Conservation (phyloP, 2,113 vertebrate genomes). For the Procapra przewalskii region DNA sequence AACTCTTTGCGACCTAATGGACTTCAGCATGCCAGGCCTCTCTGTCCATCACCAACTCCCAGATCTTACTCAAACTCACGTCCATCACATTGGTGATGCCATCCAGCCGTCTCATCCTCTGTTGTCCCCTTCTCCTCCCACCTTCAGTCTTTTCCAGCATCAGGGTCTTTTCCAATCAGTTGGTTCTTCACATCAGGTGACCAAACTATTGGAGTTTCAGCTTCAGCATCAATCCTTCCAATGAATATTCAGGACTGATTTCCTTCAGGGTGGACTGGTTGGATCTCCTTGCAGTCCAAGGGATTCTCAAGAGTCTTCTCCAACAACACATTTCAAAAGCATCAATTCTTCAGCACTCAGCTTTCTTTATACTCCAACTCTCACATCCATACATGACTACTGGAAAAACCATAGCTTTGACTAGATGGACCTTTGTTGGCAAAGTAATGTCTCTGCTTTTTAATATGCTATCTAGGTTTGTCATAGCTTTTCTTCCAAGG, state of each 20-base stretch:
- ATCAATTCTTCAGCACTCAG: fast-evolving
- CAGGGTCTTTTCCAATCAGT: not conserved
- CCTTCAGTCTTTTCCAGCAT: not conserved
- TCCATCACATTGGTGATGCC: fast-evolving
- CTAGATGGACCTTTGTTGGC: not conserved
- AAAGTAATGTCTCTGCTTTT: not conserved
- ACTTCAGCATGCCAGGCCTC: not conserved
- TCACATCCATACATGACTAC: not conserved
- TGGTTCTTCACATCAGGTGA: fast-evolving
- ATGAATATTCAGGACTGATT: not conserved
- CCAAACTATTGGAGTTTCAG: not conserved
- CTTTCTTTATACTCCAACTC: not conserved
- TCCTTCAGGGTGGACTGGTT: not conserved
- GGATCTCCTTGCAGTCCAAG: not conserved
- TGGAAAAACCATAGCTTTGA: not conserved
- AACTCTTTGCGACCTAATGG: fast-evolving
- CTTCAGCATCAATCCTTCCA: not conserved
- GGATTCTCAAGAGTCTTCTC: not conserved
- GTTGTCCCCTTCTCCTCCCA: not conserved
- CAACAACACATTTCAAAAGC: not conserved
- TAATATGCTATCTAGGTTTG: not conserved
- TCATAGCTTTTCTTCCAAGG: not conserved
- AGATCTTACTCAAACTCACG: not conserved
- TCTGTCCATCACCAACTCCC: not conserved
- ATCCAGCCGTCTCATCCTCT: not conserved